Conservation (phyloP, 2,888 invertebrate genomes). For the Andricus quercusramuli region DNA sequence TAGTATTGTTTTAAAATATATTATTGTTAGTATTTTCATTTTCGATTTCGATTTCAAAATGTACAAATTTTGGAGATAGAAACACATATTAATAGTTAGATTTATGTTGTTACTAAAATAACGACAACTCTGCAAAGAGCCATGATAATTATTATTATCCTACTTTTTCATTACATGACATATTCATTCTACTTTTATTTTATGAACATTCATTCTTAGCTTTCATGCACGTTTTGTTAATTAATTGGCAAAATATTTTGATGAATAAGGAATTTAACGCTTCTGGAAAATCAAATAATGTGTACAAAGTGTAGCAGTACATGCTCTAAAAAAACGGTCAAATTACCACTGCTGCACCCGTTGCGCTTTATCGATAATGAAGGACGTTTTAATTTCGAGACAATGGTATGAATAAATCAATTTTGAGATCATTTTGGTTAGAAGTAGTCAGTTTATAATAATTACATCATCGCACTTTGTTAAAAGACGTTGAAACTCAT, state of each 20-base stretch:
- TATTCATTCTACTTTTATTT: no score
- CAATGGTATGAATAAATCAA: slow-evolving; percentile 30
- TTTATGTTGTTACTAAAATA: background rate
- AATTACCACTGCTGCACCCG: slow-evolving; percentile 10
- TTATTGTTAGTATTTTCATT: no score
- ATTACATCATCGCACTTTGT: background rate
- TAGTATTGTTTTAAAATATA: no score
- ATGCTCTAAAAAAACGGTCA: background rate
- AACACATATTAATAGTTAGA: background rate
- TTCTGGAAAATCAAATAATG: slow-evolving; percentile 16
- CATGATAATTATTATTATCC: background rate
- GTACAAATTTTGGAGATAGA: background rate
- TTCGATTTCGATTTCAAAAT: background rate
- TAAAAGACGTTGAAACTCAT: background rate
- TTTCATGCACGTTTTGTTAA: no score
- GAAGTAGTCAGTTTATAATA: background rate
- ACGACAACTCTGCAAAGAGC: background rate
- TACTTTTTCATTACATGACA: no score
- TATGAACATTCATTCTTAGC: no score
- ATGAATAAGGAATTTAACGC: background rate
- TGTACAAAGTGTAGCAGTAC: background rate
- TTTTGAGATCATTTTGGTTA: background rate
- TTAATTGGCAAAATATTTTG: no score
- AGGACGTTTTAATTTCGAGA: slow-evolving; percentile 27
- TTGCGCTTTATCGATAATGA: slow-evolving; percentile 20